These are phyloP conservation scores for Coccyzus lansbergi DNA, from an alignment of 2,797 vertebrate species.

Conservation along the genomic window DNA sequence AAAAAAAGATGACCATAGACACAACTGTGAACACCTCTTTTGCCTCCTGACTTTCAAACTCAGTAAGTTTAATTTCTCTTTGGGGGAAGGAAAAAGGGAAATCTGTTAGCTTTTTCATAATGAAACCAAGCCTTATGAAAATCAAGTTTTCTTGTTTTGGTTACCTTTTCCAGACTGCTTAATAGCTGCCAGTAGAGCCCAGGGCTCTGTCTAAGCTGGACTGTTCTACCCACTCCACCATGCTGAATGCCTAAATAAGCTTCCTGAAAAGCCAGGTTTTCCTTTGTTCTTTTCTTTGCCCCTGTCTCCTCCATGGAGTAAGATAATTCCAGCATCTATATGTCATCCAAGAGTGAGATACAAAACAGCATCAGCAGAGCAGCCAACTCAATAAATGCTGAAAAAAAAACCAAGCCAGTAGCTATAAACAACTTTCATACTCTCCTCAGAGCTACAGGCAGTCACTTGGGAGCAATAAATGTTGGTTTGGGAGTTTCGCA, in stretches of 20 bases:
- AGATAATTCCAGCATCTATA: background rate
- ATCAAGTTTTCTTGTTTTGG: background rate
- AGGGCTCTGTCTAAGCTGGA: conserved; percentile 11
- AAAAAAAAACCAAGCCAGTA: background rate
- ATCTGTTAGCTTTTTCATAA: background rate
- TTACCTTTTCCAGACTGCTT: background rate
- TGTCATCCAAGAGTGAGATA: background rate
- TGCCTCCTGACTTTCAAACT: background rate
- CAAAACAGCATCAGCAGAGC: background rate
- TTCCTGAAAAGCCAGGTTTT: background rate
- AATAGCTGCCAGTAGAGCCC: background rate
- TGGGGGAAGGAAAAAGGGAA: background rate
- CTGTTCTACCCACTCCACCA: background rate
- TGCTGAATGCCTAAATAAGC: background rate
- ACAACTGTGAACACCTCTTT: background rate
- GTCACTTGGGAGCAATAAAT: background rate
- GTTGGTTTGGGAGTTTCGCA: background rate
- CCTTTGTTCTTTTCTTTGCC: background rate
- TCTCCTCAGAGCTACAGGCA: background rate
- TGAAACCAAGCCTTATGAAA: background rate
- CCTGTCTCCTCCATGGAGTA: background rate
- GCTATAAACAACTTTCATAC: background rate
- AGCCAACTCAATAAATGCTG: background rate
- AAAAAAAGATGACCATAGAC: background rate
- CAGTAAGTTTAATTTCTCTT: background rate